A percentile compares a stretch with the other conserved stretches of the same genome.
Conservation (phyloP, 2,113 vertebrate species). For the Neogale vison region DNA sequence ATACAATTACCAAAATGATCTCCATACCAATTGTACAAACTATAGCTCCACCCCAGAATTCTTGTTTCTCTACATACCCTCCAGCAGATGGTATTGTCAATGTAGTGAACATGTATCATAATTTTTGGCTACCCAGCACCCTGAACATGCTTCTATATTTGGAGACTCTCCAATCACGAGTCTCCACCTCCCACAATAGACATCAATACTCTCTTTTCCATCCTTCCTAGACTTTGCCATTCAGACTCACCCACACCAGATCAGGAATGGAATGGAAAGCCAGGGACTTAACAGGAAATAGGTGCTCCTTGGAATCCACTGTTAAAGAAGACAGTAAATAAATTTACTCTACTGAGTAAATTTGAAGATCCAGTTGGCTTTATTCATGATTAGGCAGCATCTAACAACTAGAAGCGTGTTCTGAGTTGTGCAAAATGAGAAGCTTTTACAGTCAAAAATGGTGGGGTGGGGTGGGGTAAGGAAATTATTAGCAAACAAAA, state of each 20-base stretch:
- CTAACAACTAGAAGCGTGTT: neutral
- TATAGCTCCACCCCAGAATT: neutral
- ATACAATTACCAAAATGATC: neutral
- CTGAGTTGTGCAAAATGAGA: neutral
- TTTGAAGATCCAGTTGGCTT: neutral
- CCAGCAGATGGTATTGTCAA: neutral
- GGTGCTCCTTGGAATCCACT: neutral
- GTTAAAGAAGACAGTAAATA: neutral
- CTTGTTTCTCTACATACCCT: neutral
- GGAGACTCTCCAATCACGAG: neutral
- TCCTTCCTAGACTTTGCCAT: neutral
- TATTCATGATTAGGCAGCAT: neutral
- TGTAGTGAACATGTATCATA: neutral
- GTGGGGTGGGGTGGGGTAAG: neutral
- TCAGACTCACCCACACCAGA: neutral
- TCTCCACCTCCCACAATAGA: neutral
- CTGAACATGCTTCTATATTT: neutral
- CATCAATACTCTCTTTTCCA: neutral
- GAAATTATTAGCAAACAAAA: neutral
- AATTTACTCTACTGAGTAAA: neutral
- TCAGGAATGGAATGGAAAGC: neutral
- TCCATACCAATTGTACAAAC: neutral
- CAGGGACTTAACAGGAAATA: neutral
- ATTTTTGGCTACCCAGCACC: neutral
- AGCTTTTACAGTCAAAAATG: neutral